Evolutionary conservation across 2,888 invertebrate species (phyloP).

Genomic region (Lepidochrysops patricia): DNA sequence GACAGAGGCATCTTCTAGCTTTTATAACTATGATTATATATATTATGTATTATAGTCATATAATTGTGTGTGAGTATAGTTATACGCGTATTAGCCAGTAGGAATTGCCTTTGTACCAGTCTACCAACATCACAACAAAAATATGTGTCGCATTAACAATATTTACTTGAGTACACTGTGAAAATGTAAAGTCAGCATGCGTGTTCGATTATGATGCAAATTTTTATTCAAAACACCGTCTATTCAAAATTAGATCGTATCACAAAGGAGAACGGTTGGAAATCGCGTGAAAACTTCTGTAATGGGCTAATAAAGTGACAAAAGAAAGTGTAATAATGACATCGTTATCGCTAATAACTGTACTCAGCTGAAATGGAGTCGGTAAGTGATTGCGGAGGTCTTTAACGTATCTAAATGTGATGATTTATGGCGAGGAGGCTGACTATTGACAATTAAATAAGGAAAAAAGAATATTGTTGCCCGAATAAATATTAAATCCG

Average conservation of each 20-base stretch:
- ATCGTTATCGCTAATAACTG: conserved; percentile 56
- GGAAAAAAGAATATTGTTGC: no score
- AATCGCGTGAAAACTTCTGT: conserved; percentile 21
- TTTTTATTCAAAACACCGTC: conserved; percentile 9
- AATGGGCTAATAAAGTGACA: conserved; percentile 32
- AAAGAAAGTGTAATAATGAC: conserved; percentile 44
- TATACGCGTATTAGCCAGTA: no score
- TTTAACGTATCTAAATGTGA: conserved; percentile 4
- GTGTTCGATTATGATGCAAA: conserved; percentile 11
- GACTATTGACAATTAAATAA: background rate
- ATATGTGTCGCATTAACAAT: background rate
- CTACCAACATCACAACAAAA: background rate
- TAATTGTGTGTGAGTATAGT: no score
- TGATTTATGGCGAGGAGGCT: background rate
- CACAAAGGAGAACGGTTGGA: conserved; percentile 16
- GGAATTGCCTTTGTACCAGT: no score
- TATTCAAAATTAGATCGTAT: conserved; percentile 18
- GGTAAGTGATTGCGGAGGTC: conserved; percentile 34
- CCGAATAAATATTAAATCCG: no score
- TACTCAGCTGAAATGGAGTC: conserved; percentile 52
- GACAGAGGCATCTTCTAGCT: no score
- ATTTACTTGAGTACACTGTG: background rate
- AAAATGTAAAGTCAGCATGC: background rate
- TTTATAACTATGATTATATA: no score
- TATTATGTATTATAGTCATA: no score